These are phyloP conservation scores for Petrosia ficiformis DNA, from an alignment of 37 sponge, comb jelly and placozoan genomes.

Conservation along the genomic window DNA sequence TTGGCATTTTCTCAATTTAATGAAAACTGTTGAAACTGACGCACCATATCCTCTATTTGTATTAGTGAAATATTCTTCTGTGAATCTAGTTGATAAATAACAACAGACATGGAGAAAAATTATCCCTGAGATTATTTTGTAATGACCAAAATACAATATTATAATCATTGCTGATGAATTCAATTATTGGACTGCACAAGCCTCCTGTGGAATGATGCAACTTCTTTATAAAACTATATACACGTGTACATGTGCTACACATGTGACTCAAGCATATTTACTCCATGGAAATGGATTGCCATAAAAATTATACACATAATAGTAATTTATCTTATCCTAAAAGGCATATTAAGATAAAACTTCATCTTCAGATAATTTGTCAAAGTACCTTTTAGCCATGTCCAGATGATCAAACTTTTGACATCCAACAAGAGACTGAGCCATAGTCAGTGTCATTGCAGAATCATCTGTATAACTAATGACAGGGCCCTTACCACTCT, in stretches of 20 bases:
- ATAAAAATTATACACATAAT: too few relatives aligned
- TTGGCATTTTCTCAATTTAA: slow-evolving; percentile 19
- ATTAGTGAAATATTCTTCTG: slow-evolving; percentile 50
- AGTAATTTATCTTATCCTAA: neutral
- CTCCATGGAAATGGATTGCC: too few relatives aligned
- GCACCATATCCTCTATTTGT: slow-evolving; percentile 69
- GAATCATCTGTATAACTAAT: slow-evolving; percentile 77
- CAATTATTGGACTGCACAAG: too few relatives aligned
- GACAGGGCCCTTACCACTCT: slow-evolving; percentile 10
- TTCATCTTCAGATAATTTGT: neutral
- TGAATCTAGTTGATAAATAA: too few relatives aligned
- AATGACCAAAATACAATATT: too few relatives aligned
- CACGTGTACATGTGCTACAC: neutral
- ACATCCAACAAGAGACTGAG: slow-evolving; percentile 50
- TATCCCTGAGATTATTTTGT: too few relatives aligned
- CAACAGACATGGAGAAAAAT: too few relatives aligned
- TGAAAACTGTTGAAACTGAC: slow-evolving; percentile 50
- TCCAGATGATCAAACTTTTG: slow-evolving; percentile 30
- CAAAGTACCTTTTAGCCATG: slow-evolving; percentile 48
- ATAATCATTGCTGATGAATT: too few relatives aligned
- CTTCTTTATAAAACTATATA: slow-evolving; percentile 1
- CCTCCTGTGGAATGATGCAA: too few relatives aligned
- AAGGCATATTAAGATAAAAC: too few relatives aligned
- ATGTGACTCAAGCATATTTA: neutral
- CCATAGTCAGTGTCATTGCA: slow-evolving; percentile 55